Percentiles rank a stretch among this genome's conserved stretches.
These are phyloP conservation scores for Luscinia luscinia DNA, from an alignment of 2,797 vertebrate genomes.

Conservation along the genomic window DNA sequence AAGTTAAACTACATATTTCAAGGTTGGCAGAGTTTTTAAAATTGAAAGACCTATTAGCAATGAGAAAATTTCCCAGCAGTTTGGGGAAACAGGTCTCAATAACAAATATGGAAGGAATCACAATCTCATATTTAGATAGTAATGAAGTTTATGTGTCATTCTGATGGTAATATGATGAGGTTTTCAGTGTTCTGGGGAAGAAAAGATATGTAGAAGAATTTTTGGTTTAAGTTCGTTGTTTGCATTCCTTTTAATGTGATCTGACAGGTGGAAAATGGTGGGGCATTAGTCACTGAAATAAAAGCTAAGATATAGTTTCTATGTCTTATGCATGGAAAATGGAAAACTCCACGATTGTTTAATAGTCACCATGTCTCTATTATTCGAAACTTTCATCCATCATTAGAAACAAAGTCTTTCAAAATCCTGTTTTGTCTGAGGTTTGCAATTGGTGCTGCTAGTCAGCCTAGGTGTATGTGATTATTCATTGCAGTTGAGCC, in stretches of 20 bases:
- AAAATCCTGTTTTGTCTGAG: slow-evolving; percentile 25
- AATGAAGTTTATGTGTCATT: not conserved
- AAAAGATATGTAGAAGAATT: not conserved
- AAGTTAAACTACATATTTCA: not conserved
- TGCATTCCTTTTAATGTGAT: not conserved
- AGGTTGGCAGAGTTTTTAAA: not conserved
- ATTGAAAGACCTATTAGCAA: not conserved
- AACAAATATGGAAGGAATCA: not conserved
- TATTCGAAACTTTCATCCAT: slow-evolving; percentile 3
- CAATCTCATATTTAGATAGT: not conserved
- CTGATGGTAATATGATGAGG: not conserved
- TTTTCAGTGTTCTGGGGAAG: not conserved
- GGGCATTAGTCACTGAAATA: not conserved
- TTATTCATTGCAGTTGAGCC: slow-evolving; percentile 20
- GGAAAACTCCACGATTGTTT: not conserved
- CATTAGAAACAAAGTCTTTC: slow-evolving; percentile 23
- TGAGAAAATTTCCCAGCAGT: not conserved
- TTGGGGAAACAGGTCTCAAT: not conserved
- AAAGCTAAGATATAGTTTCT: not conserved
- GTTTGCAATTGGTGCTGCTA: slow-evolving; percentile 1
- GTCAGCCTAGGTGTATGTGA: not conserved
- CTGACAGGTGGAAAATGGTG: not conserved
- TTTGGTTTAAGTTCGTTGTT: not conserved
- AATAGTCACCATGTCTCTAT: not conserved
- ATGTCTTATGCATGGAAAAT: not conserved